Percentiles rank a stretch among this genome's conserved stretches.
Evolutionary conservation across 2,797 vertebrate genomes (phyloP).

Genomic region (Erpetoichthys calabaricus): DNA sequence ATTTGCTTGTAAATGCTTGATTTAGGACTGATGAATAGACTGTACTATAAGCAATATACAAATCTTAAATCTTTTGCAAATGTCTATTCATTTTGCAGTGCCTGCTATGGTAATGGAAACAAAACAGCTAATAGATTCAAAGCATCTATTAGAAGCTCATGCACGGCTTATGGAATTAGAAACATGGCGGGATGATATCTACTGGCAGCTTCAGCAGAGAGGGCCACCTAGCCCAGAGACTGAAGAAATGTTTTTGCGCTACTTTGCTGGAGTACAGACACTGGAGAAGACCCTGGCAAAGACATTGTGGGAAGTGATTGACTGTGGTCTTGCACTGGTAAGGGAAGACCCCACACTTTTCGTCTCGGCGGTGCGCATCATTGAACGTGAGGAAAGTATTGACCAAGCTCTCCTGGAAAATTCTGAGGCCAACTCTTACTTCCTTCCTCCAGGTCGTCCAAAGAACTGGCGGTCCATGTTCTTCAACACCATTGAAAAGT

Average conservation of each 20-base stretch:
- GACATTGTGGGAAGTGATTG: constrained; percentile 72
- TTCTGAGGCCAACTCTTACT: constrained; percentile 17
- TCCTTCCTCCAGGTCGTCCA: constrained; percentile 60
- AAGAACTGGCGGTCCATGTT: constrained; percentile 75
- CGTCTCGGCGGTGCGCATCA: constrained; percentile 78
- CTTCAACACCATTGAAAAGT: constrained; percentile 59
- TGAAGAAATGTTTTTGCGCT: constrained; percentile 48
- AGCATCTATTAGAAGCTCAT: constrained; percentile 75
- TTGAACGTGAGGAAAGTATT: constrained; percentile 75
- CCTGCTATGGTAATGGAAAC: constrained; percentile 56
- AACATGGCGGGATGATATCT: constrained; percentile 66
- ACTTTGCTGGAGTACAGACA: constrained; percentile 65
- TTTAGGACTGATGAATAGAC: too few relatives aligned
- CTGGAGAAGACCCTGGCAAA: constrained; percentile 68
- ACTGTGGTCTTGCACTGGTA: constrained; percentile 57
- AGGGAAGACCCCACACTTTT: constrained; percentile 71
- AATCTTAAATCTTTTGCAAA: constrained; percentile 8
- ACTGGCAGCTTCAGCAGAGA: constrained; percentile 53
- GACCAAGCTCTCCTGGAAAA: constrained; percentile 49
- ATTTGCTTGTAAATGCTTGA: too few relatives aligned
- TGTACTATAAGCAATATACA: too few relatives aligned
- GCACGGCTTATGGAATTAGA: constrained; percentile 73
- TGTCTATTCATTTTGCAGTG: constrained; percentile 41
- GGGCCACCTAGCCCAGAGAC: constrained; percentile 36
- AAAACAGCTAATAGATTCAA: constrained; percentile 54